Conservation (phyloP, 2,797 vertebrate species). For the Momotus momota region DNA sequence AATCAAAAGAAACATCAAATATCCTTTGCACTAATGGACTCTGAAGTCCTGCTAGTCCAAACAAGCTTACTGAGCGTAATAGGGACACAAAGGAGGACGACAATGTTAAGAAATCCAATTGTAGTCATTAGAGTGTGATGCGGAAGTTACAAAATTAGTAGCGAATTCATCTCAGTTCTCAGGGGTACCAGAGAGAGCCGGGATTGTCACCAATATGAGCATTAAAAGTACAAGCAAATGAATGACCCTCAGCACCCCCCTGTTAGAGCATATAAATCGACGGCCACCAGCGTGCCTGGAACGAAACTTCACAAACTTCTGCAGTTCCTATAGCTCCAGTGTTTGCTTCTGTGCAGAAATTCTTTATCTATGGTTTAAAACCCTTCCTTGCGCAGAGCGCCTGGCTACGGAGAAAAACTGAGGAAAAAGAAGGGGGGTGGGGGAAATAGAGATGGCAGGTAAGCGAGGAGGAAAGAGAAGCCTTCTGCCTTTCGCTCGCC, state of each 20-base stretch:
- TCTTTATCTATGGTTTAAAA: neutral
- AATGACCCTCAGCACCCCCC: neutral
- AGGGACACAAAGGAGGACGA: neutral
- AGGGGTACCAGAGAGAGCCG: neutral
- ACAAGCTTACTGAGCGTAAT: neutral
- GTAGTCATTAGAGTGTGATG: neutral
- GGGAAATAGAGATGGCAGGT: rapidly evolving
- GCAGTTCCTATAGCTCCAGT: no score
- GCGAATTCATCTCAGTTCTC: neutral
- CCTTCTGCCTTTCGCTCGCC: rapidly evolving
- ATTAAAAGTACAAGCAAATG: neutral
- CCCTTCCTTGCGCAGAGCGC: rapidly evolving
- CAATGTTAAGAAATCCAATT: neutral
- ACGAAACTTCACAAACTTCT: neutral
- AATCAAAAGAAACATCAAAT: neutral
- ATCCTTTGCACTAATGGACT: neutral
- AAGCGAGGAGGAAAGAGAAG: rapidly evolving
- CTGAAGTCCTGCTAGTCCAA: neutral
- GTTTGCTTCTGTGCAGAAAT: neutral
- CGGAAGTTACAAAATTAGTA: neutral
- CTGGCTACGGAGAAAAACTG: rapidly evolving
- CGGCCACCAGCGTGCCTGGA: neutral
- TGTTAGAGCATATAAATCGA: neutral
- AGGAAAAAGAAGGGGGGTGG: rapidly evolving
- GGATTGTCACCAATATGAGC: neutral